Evolutionary conservation across 2,113 vertebrate genomes (phyloP).

Genomic region (Cinclus cinclus): DNA sequence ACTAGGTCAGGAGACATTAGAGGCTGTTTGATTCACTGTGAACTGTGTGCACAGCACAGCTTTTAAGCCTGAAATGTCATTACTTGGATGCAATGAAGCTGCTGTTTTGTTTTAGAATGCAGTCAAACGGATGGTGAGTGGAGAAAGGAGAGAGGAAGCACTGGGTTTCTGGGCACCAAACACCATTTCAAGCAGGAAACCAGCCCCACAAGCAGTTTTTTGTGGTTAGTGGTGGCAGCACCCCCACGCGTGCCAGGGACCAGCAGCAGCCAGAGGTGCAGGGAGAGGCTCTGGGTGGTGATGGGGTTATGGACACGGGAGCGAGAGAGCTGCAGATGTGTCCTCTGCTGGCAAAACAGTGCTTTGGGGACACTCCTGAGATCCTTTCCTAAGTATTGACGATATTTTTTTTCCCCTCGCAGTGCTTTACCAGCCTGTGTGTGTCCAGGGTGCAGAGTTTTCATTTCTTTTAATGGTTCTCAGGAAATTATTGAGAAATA

Average conservation of each 20-base stretch:
- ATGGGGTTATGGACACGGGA: accelerated
- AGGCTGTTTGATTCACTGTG: not conserved
- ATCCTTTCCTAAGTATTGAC: not conserved
- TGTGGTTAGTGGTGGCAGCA: not conserved
- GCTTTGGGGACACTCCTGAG: not conserved
- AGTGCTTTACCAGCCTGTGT: not conserved
- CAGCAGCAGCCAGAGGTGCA: accelerated
- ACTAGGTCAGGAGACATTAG: slow-evolving; percentile 9
- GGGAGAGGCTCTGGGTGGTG: accelerated
- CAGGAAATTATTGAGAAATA: slow-evolving; percentile 64
- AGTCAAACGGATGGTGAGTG: too few relatives aligned
- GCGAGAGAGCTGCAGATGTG: not conserved
- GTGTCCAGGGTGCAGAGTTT: not conserved
- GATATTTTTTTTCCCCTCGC: not conserved
- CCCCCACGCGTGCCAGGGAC: not conserved
- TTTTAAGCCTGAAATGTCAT: not conserved
- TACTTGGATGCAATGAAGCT: not conserved
- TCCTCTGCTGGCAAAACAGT: accelerated
- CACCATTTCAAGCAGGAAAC: not conserved
- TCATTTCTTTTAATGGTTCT: slow-evolving; percentile 49
- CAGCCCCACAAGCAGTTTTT: accelerated
- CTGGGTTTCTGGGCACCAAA: not conserved
- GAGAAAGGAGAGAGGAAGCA: not conserved
- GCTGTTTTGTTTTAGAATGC: not conserved
- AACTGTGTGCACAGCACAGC: not conserved